Conservation (phyloP, 1,140 invertebrate species). For the Listronotus bonariensis region DNA sequence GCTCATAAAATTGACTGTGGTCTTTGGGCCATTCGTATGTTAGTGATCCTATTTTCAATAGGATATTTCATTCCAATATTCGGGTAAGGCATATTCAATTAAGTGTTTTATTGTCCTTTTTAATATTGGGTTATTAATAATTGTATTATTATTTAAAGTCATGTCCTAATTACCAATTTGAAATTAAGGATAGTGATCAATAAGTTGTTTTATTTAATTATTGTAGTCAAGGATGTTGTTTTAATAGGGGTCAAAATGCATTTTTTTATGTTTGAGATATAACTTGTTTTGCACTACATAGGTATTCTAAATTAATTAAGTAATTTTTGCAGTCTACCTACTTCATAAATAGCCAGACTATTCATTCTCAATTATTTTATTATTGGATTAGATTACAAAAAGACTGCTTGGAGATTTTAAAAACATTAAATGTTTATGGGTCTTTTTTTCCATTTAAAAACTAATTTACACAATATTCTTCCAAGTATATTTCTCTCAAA, state of each 20-base stretch:
- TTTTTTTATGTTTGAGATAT: not conserved
- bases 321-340: too few species aligned
- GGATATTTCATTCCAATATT: slow-evolving; percentile 87
- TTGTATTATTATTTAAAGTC: not conserved
- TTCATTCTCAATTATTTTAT: too few species aligned
- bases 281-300: too few species aligned
- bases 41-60: slow-evolving; percentile 81
- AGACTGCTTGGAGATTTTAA: too few species aligned
- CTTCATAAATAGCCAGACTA: too few species aligned
- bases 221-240: slow-evolving; percentile 10
- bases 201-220: not conserved
- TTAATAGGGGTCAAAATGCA: slow-evolving; percentile 6
- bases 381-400: too few species aligned
- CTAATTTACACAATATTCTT: too few species aligned
- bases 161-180: not conserved
- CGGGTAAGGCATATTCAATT: slow-evolving; percentile 67
- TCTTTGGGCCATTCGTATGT: slow-evolving; percentile 80
- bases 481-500: too few species aligned
- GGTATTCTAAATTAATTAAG: too few species aligned
- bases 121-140: not conserved
- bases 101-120: not conserved
- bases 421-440: too few species aligned
- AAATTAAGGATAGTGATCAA: not conserved
- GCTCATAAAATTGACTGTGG: slow-evolving; percentile 84
- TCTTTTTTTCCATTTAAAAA: too few species aligned